Conservation (phyloP, 2,888 invertebrate species). For the Drosophila nigricruria region DNA sequence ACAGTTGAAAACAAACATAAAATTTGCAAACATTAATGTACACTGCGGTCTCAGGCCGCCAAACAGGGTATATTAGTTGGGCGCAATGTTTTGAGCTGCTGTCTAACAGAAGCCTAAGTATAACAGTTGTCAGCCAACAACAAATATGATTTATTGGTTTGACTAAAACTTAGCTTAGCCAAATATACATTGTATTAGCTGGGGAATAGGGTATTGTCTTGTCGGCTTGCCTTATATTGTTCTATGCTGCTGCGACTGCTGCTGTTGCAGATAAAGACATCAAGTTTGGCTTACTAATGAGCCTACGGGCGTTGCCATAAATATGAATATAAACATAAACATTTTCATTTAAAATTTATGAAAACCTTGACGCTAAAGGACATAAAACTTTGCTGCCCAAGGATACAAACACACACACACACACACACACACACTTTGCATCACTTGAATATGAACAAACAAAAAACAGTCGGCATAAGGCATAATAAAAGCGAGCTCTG, state of each 20-base stretch:
- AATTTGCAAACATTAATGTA: constrained; percentile 24
- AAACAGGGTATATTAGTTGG: neutral
- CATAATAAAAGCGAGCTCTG: constrained; percentile 17
- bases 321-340: constrained; percentile 63
- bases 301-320: constrained; percentile 45
- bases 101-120: neutral
- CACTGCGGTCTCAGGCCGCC: neutral
- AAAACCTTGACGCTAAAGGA: constrained; percentile 50
- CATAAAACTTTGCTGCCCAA: constrained; percentile 41
- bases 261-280: constrained; percentile 47
- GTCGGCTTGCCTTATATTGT: neutral
- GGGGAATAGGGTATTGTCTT: constrained; percentile 6
- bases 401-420: constrained; percentile 28
- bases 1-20: constrained; percentile 46
- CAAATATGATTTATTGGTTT: neutral
- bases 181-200: neutral
- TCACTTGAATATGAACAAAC: constrained; percentile 37
- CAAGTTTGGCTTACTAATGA: constrained; percentile 60
- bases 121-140: neutral
- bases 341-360: constrained; percentile 67
- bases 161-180: neutral
- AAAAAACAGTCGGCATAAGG: constrained; percentile 42
- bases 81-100: neutral
- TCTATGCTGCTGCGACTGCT: constrained; percentile 11
- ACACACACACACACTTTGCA: constrained; percentile 25